Base-by-base conservation (phyloP, 2,888 invertebrate species). In the Scotopteryx bipunctaria region DNA sequence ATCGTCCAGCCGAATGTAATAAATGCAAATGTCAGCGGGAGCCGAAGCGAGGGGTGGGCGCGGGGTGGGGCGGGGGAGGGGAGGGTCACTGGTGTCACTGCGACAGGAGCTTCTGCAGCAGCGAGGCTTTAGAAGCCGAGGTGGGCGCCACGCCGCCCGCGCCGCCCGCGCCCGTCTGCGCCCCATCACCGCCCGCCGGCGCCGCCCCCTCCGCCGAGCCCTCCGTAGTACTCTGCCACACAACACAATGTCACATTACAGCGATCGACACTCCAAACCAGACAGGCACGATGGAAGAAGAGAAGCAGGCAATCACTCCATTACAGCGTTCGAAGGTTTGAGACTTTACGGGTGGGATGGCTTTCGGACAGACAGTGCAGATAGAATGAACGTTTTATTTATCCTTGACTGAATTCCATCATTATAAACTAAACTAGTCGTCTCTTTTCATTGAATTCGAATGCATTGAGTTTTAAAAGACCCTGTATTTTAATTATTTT, bases 101-200 rank as follows among this genome's bases (percentile, higher is more conserved):
- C 70, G 96, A 96, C 78, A 97, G 92, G 80, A 96, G 92, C 89
- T 96, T 95, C 91, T 96, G 96, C 74, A 96, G 92, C 82, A 96
- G 92, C 79, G 96, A 96, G 70, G 95, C 94, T 82, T 93, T 94
- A 88, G 94, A 63, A 47, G 68, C 66, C 61, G 73, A 66, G 63
- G 67, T 64, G 47, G 59, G 52, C 47, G 59, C 61, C 58, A 58
- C 64, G 55, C 61, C 68, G 58, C 60, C 69, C 61, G 50, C 57
- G 44, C 63, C 56, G 57, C 70, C 58, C 56, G 69, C 63, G 61
- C 71, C 57, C 65, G 66, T 67, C 66, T 56, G 66, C 67, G 69
- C 61, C 73, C 70, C 74, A 72, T 72, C 78, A 73, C 76, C 76
- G 70, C 64, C 70, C 59, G 60, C 69, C 61, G 57, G 71, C 69